These are phyloP conservation scores for Troilus luridus DNA, from an alignment of 2,888 invertebrate genomes.

Conservation along the genomic window DNA sequence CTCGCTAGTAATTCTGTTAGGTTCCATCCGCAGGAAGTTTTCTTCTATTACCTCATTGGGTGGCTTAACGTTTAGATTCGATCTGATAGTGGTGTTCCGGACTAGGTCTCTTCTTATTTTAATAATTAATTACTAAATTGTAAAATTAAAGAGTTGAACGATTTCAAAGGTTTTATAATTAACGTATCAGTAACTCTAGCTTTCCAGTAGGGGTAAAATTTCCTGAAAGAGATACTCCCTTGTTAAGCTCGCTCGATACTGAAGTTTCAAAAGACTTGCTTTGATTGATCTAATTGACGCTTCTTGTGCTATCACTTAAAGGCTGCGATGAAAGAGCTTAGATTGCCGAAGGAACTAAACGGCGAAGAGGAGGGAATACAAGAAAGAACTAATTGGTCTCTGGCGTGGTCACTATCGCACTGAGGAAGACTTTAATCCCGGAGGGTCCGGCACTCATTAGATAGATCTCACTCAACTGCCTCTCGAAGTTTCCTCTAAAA, in stretches of 20 bases:
- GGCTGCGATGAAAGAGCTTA: not conserved
- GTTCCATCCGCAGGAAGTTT: too few relatives aligned
- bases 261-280: not conserved
- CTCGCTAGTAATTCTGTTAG: too few relatives aligned
- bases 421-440: slow-evolving; percentile 34
- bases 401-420: slow-evolving; percentile 43
- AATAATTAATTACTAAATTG: not conserved
- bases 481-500: slow-evolving; percentile 24
- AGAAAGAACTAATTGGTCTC: slow-evolving; percentile 42
- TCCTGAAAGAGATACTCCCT: not conserved
- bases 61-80: too few relatives aligned
- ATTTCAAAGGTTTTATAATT: not conserved
- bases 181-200: not conserved
- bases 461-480: slow-evolving; percentile 5
- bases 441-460: slow-evolving; percentile 32
- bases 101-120: too few relatives aligned
- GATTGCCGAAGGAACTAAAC: slow-evolving; percentile 36
- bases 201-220: not conserved
- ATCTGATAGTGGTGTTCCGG: too few relatives aligned
- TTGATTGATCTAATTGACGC: not conserved
- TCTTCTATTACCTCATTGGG: too few relatives aligned
- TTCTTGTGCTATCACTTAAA: not conserved
- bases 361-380: slow-evolving; percentile 31
- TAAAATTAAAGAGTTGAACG: not conserved
- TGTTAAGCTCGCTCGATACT: not conserved